These are phyloP conservation scores for Lepidurus apus DNA, from an alignment of 1,140 invertebrate species.

Conservation along the genomic window DNA sequence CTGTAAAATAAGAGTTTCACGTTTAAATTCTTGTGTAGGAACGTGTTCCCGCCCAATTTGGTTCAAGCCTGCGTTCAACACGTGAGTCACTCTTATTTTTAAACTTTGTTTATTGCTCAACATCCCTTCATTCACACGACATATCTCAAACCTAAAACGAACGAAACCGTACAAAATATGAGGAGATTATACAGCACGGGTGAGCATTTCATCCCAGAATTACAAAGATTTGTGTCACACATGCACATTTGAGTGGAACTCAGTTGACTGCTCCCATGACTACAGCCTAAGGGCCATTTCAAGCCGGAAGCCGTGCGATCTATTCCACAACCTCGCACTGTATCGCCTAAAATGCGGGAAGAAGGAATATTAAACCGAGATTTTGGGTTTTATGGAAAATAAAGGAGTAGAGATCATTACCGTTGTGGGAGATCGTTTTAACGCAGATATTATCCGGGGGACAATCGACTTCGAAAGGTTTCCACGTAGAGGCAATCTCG, in stretches of 20 bases:
- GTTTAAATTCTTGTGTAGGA: conserved; percentile 57
- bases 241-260: not conserved
- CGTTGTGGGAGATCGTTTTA: conserved; percentile 13
- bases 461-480: conserved; percentile 27
- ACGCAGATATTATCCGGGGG: conserved; percentile 24
- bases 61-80: conserved; percentile 73
- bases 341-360: not conserved
- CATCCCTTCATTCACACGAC: not conserved
- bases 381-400: not conserved
- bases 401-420: not conserved
- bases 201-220: not conserved
- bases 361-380: not conserved
- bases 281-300: not conserved
- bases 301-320: not conserved
- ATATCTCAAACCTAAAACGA: not conserved
- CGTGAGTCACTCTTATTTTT: conserved; percentile 47
- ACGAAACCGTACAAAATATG: not conserved
- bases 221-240: not conserved
- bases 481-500: conserved; percentile 19
- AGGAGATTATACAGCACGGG: not conserved
- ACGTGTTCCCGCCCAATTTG: conserved; percentile 86
- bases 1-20: not conserved
- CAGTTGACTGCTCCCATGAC: not conserved
- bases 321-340: not conserved
- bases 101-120: conserved; percentile 1